Evolutionary conservation across 2,888 invertebrate genomes (phyloP), one percentile per base, ranked within the genome.

Genomic region (Morinoia aosen): DNA sequence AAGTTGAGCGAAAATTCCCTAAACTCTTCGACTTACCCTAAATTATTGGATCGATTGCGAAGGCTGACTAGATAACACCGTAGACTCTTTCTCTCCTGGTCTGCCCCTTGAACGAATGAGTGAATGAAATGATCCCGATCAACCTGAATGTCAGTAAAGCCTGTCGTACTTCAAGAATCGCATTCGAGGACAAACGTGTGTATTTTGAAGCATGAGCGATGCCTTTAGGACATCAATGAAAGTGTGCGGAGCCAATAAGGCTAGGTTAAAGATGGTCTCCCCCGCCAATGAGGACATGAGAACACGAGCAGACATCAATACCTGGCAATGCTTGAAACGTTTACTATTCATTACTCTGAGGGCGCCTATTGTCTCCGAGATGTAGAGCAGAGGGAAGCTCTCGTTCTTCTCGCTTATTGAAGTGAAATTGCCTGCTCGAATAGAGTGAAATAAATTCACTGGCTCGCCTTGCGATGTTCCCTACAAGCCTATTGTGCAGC

Each of bases 1-100:
- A 93, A 93, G 93, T 93, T 93, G 93, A 93, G 93, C 56, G 93
- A 93, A 93, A 93, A 57, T 93, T 93, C 93, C 93, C 93, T 93
- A 58, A 93, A 93, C 93, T 56, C 93, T 93, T 57, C 56, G 93
- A 93, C 48, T 93, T 93, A 93, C 93, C 93, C 93, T 56, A 56
- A 93, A 58, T 57, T n/a, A 57, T 33, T 56, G 93, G 93, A 93
- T 93, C 93, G 93, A 93, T 93, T 93, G 93, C 33, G 93, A 93
- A 93, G 39, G 19, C 56, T 57, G 58, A 48, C 93, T 57, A 48
- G n/a, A 57, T 48, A 58, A 93, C 57, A 93, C 93, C 93, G 93
- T 56, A 48, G 93, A 57, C 56, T 57, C 57, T 90, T 93, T 93
- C 57, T 40, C 90, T 90, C 40, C 25, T 76, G 25, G 76, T 76